Evolutionary conservation across 1,140 invertebrate species (phyloP), one percentile per base, ranked within the genome.

Genomic region (Pseudomyrmex sp.): DNA sequence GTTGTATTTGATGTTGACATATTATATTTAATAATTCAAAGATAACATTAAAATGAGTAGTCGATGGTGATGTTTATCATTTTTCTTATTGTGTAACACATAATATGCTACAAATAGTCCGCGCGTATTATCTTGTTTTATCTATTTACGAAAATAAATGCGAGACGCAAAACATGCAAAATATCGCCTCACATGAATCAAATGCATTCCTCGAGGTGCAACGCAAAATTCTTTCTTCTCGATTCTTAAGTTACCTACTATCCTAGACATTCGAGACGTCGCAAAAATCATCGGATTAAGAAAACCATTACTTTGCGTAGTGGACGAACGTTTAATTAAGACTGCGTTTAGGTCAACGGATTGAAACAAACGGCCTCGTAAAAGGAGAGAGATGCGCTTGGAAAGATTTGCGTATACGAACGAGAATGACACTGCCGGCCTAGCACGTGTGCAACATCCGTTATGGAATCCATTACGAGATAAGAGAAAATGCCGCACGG

Each of bases 391-490:
- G 23, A 12, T 7, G 54, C 18, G 18, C 26, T 13, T 54, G 13
- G 13, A 65, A 18, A 15, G 54, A 15, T 48, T 8, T 35, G 44
- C 54, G 15, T 26, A 26, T 63, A 63, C 26, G 13, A 66, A 74
- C 50, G 58, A 50, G 26, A 26, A 26, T 26, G 69, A 82, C 35
- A 75, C 35, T 58, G 59, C 58, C n/a, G 70, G 35, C n/a, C 70
- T 10, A 76, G 59, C 70, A 82, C 79, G 59, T 82, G 48, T 56
- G 70, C 48, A 62, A 82, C 70, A 26, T 82, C 58, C 68, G 70
- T 82, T 82, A 75, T 75, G 59, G 70, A 82, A 82, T 82, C 79
- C 79, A 82, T 82, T 82, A 82, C 79, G 69, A 82, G 79, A 82
- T 82, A 82, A 44, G 46, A 46, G 69, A 26, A 26, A 26, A 82